Evolutionary conservation across 2,113 vertebrate genomes (phyloP), one percentile per base, ranked within the genome.

Genomic region (Heterotilapia buettikoferi): DNA sequence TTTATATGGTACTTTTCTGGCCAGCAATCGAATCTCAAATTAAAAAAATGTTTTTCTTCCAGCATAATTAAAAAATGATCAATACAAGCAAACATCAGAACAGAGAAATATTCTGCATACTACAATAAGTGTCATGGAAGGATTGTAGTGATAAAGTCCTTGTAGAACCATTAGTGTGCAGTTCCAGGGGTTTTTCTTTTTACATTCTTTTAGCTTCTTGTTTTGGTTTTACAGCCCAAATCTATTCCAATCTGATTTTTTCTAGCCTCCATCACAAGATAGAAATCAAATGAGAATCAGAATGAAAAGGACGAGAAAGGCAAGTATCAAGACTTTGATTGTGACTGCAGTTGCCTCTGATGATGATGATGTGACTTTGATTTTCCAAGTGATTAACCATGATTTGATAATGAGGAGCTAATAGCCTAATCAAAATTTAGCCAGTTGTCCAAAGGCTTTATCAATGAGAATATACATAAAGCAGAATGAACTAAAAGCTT

Each of bases 101-200:
- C 40, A 0, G 5, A 16, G 5, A 18, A 73, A 18, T 26, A 18
- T 45, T 73, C 21, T 16, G 40, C 40, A 45, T 45, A 26, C 14
- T 29, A 2, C 9, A 47, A 26, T 47, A 11, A 73, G 24, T 76
- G 6, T 7, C 40, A 76, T 19, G 14, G 24, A 45, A 68, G 33
- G n/a, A 6, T 68, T 68, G 33, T 4, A 26, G 5, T 2, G 40
- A 18, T 47, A 45, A 73, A 16, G 2, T 18, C 21, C 6, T 47
- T 11, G 24, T 18, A 29, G 1, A 45, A 73, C 24, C 5, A 73
- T 47, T 29, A 18, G 6, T 19, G 43, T 47, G 68, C 2, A 73
- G 68, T 73, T 29, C 13, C 38, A 43, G 38, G 5, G 21, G 6
- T 4, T 63, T 36, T 63, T 36, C 9, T 45, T 73, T 73, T 45